Evolutionary conservation across 2,888 invertebrate genomes (phyloP).

Genomic region (Melanophora roralis): DNA sequence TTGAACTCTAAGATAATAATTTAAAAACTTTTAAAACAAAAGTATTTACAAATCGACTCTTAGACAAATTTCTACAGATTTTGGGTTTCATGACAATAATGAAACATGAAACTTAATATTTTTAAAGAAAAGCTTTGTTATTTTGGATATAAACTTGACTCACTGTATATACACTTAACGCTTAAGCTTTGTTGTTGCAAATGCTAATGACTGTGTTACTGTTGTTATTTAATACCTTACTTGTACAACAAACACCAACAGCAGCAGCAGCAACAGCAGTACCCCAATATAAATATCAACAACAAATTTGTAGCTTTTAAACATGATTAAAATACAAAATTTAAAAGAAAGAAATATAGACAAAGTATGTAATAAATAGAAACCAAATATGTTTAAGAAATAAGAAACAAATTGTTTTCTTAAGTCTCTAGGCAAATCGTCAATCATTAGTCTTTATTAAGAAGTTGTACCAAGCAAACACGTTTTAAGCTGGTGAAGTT

Average conservation of each 20-base stretch:
- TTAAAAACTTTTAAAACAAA: no score
- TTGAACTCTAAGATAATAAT: no score
- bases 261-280: not conserved
- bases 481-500: slow-evolving; percentile 62
- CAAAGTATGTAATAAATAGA: slow-evolving; percentile 27
- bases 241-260: slow-evolving; percentile 14
- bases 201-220: slow-evolving; percentile 41
- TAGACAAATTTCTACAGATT: no score
- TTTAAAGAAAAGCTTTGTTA: no score
- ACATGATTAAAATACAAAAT: slow-evolving; percentile 44
- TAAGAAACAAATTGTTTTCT: slow-evolving; percentile 66
- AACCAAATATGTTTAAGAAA: slow-evolving; percentile 55
- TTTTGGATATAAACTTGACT: no score
- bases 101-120: no score
- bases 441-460: slow-evolving; percentile 69
- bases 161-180: slow-evolving; percentile 42
- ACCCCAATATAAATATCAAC: slow-evolving; percentile 38
- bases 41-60: no score
- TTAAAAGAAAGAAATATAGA: not conserved
- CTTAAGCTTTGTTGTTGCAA: slow-evolving; percentile 55
- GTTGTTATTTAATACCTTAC: slow-evolving; percentile 43
- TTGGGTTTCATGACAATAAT: no score
- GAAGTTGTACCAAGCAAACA: slow-evolving; percentile 71
- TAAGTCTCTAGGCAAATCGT: slow-evolving; percentile 64
- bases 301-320: slow-evolving; percentile 50